phyloP scores from a whole-genome alignment of 2,797 vertebrate species.

The Syngnathus rostellatus region DNA sequence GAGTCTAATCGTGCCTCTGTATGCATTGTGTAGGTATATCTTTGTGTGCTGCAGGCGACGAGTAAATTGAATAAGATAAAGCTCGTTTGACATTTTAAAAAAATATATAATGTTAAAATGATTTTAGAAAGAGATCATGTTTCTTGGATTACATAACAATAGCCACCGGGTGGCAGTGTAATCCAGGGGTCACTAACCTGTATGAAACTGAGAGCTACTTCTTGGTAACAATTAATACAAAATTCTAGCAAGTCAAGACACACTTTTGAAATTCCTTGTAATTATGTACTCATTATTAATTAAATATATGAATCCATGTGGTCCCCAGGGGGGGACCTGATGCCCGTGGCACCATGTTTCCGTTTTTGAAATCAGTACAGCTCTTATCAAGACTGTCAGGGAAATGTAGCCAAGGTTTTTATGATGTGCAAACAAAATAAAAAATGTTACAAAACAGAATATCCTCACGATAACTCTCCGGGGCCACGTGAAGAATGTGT shows the following conservation, averaged over 20 bases:
- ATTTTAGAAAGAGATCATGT: too few species aligned
- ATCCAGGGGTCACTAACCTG: neutral
- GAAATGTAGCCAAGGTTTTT: neutral
- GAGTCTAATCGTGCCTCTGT: conserved; percentile 68
- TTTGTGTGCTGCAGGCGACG: conserved; percentile 46
- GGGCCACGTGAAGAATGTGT: neutral
- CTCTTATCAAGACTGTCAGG: neutral
- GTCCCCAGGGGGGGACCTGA: too few species aligned
- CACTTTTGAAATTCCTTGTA: neutral
- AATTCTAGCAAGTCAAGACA: too few species aligned
- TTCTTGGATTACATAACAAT: too few species aligned
- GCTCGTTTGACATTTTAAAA: neutral
- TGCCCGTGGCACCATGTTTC: neutral
- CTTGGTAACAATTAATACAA: neutral
- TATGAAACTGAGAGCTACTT: neutral
- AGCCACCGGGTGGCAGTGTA: neutral
- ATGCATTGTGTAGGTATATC: conserved; percentile 68
- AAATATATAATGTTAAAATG: too few species aligned
- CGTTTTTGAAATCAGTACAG: neutral
- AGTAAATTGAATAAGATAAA: neutral
- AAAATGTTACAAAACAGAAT: neutral
- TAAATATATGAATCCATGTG: neutral
- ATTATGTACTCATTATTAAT: neutral
- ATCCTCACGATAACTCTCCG: neutral
- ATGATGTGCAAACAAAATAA: neutral